Conservation (phyloP, 2,888 invertebrate species). For the Boloria selene region DNA sequence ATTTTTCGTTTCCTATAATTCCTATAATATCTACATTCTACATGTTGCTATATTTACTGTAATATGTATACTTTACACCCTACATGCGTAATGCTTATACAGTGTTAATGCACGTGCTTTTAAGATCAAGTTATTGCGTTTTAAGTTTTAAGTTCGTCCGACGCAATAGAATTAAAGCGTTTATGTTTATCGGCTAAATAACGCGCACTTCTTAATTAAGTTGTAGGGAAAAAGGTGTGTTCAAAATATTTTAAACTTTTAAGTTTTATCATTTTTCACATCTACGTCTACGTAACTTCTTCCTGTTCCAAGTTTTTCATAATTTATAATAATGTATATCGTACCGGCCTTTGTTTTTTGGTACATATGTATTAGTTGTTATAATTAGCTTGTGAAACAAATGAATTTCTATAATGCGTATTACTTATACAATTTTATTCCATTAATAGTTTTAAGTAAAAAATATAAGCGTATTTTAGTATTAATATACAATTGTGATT, state of each 20-base stretch:
- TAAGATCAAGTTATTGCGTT: not conserved
- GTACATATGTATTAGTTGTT: not conserved
- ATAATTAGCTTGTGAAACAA: conserved; percentile 9
- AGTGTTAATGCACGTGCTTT: not conserved
- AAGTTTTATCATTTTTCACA: not conserved
- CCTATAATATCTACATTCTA: no score
- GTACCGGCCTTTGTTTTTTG: not conserved
- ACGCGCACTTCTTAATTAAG: not conserved
- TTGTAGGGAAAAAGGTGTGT: not conserved
- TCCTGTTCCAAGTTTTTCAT: not conserved
- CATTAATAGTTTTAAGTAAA: conserved; percentile 12
- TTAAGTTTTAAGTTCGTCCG: no score
- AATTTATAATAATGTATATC: conserved; percentile 10
- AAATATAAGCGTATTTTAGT: conserved; percentile 4
- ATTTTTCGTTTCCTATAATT: no score
- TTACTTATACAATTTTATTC: conserved; percentile 1
- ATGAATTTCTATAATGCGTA: conserved; percentile 11
- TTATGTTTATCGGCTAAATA: not conserved
- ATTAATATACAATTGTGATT: conserved; percentile 24
- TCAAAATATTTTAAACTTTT: not conserved
- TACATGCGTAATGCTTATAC: not conserved
- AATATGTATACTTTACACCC: no score
- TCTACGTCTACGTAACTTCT: not conserved
- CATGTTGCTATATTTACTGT: no score
- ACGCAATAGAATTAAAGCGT: no score